Base-by-base conservation (phyloP, 1,140 invertebrate genomes). In the Heliconius hermathena region DNA sequence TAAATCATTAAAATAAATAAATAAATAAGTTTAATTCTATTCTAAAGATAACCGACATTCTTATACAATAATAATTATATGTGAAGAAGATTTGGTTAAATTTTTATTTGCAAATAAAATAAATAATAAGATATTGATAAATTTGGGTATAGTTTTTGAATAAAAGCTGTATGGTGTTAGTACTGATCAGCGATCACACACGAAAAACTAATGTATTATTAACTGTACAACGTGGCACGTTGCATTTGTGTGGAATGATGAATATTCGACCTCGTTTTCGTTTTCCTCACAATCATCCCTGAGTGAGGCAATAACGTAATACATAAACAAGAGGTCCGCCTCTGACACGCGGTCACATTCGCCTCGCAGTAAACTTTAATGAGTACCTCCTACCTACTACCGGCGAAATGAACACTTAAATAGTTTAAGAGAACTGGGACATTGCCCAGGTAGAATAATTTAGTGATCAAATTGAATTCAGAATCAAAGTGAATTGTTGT, bases 301-400 rank as follows among this genome's bases (percentile, higher is more conserved):
- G 79, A 77, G 71, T 76, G 52, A 80, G 79, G 79, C 76, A 76
- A 80, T 77, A 80, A 76, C 49, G 75, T 80, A 66, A 80, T 80
- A 80, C 74, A 80, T 80, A 80, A 80, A 80, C 79, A 80, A 80
- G 74, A 38, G 70, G 70, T 66, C 70, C 71, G 38, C 52, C 38
- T 60, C 49, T 33, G 33, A 66, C 22, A 49, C 36, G 49, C 75
- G 74, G 79, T 80, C 74, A 80, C 79, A 73, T 36, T 80, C 74
- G 72, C 73, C 71, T 71, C 38, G 74, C 57, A 76, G 77, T 80
- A 77, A 80, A 80, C 77, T 80, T 80, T 80, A 80, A 80, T 77
- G 57, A 36, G 71, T 71, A 66, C 41, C 41, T 46, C 4, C 13
- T 46, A 46, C 41, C 13, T 46, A 13, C 79, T 33, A 71, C 74